These are phyloP conservation scores for Caenorhabditis panamensis DNA, from an alignment of 2,888 invertebrate species.

Conservation along the genomic window DNA sequence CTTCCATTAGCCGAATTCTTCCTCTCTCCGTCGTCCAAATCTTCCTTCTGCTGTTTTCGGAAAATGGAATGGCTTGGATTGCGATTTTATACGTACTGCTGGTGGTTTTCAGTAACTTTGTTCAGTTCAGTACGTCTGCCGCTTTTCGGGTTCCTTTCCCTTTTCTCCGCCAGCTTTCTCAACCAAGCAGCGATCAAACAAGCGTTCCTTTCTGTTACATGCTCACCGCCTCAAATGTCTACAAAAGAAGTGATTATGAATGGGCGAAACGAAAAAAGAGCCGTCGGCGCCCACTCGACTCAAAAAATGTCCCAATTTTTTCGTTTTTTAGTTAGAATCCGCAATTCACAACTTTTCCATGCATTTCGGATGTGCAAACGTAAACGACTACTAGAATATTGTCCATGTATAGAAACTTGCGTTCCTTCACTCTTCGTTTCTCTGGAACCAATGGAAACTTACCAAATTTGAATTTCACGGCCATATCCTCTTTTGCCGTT, in stretches of 20 bases:
- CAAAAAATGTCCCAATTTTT: not conserved
- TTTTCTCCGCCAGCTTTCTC: not conserved
- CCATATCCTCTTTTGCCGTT: no score
- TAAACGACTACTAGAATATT: constrained; percentile 11
- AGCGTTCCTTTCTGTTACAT: not conserved
- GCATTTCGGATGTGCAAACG: constrained; percentile 18
- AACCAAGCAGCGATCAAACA: not conserved
- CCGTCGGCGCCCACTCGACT: not conserved
- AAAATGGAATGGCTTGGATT: not conserved
- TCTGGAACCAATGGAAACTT: no score
- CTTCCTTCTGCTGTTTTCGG: constrained; percentile 9
- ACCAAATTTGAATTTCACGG: no score
- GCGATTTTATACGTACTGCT: not conserved
- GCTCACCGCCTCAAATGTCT: not conserved
- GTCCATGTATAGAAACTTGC: constrained; percentile 10
- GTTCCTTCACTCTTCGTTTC: not conserved
- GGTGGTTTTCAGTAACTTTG: no score
- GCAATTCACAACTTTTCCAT: constrained; percentile 23
- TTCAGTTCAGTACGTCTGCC: not conserved
- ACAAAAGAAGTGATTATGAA: constrained; percentile 5
- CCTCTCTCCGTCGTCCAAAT: not conserved
- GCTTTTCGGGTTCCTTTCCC: not conserved
- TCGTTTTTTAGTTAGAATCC: not conserved
- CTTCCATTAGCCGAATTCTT: constrained; percentile 48
- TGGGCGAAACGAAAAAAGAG: not conserved